A percentile compares a stretch with the other conserved stretches of the same genome.
These are phyloP conservation scores for Parnassius mnemosyne DNA, from an alignment of 2,888 invertebrate genomes.

Conservation along the genomic window DNA sequence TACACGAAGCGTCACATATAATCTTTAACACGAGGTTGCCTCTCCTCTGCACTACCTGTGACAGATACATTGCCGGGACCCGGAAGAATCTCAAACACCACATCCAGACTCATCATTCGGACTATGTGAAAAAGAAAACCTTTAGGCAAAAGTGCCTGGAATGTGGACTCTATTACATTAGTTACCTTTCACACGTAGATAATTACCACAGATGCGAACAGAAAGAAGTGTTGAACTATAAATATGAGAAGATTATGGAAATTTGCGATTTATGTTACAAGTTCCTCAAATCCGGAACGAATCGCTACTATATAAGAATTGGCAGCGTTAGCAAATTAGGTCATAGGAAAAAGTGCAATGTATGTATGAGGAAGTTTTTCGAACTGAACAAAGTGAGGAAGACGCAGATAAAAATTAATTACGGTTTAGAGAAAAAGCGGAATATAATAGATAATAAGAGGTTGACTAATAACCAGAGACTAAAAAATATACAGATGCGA, in stretches of 20 bases:
- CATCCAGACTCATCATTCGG: conserved; percentile 13
- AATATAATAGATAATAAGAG: conserved; percentile 2
- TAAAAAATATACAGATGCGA: conserved; percentile 34
- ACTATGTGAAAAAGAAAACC: neutral
- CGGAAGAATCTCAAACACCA: conserved; percentile 19
- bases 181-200: conserved; percentile 24
- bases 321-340: conserved; percentile 22
- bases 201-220: conserved; percentile 27
- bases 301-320: conserved; percentile 8
- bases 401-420: neutral
- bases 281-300: conserved; percentile 14
- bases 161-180: conserved; percentile 28
- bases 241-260: conserved; percentile 12
- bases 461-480: conserved; percentile 30
- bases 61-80: conserved; percentile 29
- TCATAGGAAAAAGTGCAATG: conserved; percentile 21
- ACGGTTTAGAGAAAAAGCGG: neutral
- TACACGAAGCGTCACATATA: conserved; percentile 31
- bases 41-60: conserved; percentile 31
- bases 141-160: conserved; percentile 13
- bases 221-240: neutral
- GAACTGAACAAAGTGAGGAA: conserved; percentile 27
- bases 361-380: conserved; percentile 27
- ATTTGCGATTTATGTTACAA: conserved; percentile 27
- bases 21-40: conserved; percentile 17